Percentiles rank a stretch among this genome's conserved stretches.
phyloP scores from a whole-genome alignment of 2,113 vertebrate species.

The Cyanoderma ruficeps region DNA sequence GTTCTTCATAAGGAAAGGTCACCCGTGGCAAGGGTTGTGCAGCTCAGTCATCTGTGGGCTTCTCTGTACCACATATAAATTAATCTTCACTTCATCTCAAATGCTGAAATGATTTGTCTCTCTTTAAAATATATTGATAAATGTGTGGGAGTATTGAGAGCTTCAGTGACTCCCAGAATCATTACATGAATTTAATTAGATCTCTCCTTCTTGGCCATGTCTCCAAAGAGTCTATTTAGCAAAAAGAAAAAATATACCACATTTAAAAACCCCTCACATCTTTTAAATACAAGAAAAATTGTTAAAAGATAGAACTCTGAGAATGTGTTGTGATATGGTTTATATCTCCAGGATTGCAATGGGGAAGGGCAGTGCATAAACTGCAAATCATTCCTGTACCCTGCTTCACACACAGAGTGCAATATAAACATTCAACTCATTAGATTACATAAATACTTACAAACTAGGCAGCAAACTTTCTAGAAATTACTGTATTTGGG shows the following conservation, averaged over 20 bases:
- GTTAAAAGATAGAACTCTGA: not conserved
- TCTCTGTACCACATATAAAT: not conserved
- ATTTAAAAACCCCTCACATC: not conserved
- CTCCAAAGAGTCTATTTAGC: not conserved
- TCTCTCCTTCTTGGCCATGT: not conserved
- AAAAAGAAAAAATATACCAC: not conserved
- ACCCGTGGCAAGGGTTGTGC: not conserved
- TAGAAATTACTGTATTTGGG: not conserved
- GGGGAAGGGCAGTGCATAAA: not conserved
- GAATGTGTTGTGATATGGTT: not conserved
- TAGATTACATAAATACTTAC: not conserved
- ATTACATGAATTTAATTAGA: slow-evolving; percentile 29
- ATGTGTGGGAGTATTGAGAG: not conserved
- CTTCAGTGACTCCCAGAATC: not conserved
- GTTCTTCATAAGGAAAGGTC: not conserved
- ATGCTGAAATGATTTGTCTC: not conserved
- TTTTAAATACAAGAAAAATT: not conserved
- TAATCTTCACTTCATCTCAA: not conserved
- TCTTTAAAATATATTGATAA: not conserved
- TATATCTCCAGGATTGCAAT: not conserved
- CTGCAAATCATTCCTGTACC: not conserved
- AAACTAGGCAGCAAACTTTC: not conserved
- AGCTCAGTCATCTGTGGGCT: not conserved
- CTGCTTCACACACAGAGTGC: not conserved
- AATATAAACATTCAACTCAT: not conserved